Evolutionary conservation across 2,113 vertebrate species (phyloP).

Genomic region (Passerina amoena): DNA sequence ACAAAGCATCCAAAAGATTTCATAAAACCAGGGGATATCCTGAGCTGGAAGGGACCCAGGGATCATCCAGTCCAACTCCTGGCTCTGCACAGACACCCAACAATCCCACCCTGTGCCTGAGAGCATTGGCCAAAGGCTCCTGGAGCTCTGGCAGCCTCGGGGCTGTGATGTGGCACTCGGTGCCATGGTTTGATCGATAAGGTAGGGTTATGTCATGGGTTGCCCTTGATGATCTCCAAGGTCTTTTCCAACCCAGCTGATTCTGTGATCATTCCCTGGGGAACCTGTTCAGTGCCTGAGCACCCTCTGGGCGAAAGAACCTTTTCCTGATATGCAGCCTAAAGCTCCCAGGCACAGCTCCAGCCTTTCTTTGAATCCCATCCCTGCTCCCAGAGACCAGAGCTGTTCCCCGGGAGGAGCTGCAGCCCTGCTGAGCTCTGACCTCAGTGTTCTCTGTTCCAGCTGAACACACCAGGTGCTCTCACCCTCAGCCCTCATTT

Average conservation of each 20-base stretch:
- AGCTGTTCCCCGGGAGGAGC: not conserved
- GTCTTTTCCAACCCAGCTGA: not conserved
- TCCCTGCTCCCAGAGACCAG: not conserved
- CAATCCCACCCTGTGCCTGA: not conserved
- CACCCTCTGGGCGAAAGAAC: not conserved
- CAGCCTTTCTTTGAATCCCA: not conserved
- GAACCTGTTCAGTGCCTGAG: not conserved
- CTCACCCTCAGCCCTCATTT: not conserved
- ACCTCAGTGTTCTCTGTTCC: not conserved
- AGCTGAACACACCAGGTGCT: not conserved
- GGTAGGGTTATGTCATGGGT: not conserved
- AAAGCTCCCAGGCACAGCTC: not conserved
- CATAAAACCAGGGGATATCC: not conserved
- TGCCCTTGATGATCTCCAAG: not conserved
- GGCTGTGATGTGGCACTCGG: not conserved
- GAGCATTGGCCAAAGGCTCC: not conserved
- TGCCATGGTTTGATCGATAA: not conserved
- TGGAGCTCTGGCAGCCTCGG: not conserved
- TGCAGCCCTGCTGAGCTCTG: not conserved
- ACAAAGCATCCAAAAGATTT: not conserved
- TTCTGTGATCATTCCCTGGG: not conserved
- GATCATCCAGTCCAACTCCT: not conserved
- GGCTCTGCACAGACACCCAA: not conserved
- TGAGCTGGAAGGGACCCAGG: not conserved
- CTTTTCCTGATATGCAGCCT: not conserved